Conservation (phyloP, 1,140 invertebrate genomes). For the Zophobas atratus region DNA sequence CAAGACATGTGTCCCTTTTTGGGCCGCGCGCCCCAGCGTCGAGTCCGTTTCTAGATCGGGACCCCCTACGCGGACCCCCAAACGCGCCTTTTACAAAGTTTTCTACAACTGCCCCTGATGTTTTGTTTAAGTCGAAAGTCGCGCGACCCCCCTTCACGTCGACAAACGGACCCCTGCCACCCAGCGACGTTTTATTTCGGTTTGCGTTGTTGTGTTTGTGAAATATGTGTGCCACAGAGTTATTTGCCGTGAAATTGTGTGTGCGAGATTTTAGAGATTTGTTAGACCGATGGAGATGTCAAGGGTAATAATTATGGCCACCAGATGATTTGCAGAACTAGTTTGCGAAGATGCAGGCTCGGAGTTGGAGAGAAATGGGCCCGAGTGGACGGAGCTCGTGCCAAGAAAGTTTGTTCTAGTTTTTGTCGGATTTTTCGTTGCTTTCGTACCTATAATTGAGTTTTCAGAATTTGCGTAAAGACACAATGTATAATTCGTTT, state of each 20-base stretch:
- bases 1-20: constrained; percentile 28
- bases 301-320: constrained; percentile 41
- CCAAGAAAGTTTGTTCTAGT: neutral
- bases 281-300: constrained; percentile 46
- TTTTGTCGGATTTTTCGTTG: neutral
- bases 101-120: constrained; percentile 36
- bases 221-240: constrained; percentile 43
- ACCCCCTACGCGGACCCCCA: constrained; percentile 44
- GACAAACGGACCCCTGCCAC: constrained; percentile 45
- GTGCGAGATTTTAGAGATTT: constrained; percentile 46
- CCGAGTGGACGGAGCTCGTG: neutral
- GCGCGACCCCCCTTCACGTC: constrained; percentile 36
- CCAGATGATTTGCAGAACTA: constrained; percentile 45
- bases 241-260: constrained; percentile 53
- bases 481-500: no score
- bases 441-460: no score
- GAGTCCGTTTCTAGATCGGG: constrained; percentile 35
- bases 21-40: constrained; percentile 39
- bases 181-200: constrained; percentile 39
- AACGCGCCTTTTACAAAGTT: constrained; percentile 32
- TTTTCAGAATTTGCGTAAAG: no score
- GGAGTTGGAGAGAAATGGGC: neutral
- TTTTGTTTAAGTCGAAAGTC: constrained; percentile 35
- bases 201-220: constrained; percentile 44
- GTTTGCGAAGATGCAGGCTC: constrained; percentile 10